Evolutionary conservation across 2,797 vertebrate species (phyloP).

Genomic region (Onychomys leucogaster): DNA sequence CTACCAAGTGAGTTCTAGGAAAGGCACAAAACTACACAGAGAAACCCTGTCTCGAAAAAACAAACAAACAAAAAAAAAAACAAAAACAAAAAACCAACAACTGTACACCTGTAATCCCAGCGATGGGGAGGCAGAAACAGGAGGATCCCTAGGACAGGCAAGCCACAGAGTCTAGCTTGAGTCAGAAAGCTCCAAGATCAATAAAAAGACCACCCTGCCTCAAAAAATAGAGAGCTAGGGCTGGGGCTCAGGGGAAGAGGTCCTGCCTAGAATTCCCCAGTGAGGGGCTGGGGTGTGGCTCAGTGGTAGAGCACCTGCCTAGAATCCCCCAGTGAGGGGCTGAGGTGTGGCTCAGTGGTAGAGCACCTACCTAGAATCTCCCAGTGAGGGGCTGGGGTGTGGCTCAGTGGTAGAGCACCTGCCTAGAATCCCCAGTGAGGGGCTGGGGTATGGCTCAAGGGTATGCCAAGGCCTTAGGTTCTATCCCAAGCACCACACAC

Average conservation of each 20-base stretch:
- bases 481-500: background rate
- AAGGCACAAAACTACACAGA: too few species aligned
- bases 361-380: background rate
- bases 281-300: background rate
- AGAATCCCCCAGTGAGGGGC: too few species aligned
- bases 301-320: background rate
- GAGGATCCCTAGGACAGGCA: background rate
- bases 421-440: background rate
- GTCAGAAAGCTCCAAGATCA: background rate
- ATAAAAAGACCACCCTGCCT: background rate
- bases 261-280: background rate
- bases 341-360: background rate
- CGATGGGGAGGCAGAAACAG: background rate
- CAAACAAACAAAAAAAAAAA: too few species aligned
- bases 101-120: background rate
- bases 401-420: too few species aligned
- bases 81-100: too few species aligned
- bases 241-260: background rate
- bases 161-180: background rate
- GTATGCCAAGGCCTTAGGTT: background rate
- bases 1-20: too few species aligned
- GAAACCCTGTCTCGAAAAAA: too few species aligned
- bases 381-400: too few species aligned
- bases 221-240: background rate
- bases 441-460: background rate